Base-by-base conservation (phyloP, 1,140 invertebrate genomes). In the Drosophila pseudoobscura region DNA sequence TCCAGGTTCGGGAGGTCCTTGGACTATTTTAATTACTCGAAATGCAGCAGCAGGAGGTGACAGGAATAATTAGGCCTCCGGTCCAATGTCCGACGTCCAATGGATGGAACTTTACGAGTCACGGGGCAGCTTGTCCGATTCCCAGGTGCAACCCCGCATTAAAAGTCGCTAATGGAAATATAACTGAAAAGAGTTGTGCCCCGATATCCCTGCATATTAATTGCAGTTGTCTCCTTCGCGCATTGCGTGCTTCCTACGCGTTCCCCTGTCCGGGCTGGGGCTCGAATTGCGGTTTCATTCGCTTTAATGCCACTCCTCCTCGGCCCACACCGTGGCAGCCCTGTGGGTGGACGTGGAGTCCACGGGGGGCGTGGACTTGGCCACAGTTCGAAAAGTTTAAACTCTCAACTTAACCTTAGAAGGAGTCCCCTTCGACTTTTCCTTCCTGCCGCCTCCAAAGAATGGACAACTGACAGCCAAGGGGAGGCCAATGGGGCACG, bases 351-450 rank as follows among this genome's bases (percentile, higher is more conserved):
- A 5, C 24, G 3, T 26, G 24, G 24, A 26, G 24, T 26, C 24
- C 24, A 5, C 5, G 66, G 69, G 79, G 66, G 72, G 76, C 76
- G 72, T 80, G 47, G 54, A 44, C 57, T 24, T 39, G 20, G 70
- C 51, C 64, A 54, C 56, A 82, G 65, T 66, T 75, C 39, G 60
- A 80, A 63, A 87, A 84, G 80, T 89, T 89, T 89, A 84, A 89
- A 87, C 66, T 89, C 78, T 76, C 72, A 74, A 76, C 68, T 89
- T 89, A 82, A 84, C 85, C 85, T 85, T 78, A 31, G 3, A 31
- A 8, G 24, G 24, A 26, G 5, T 5, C 24, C 4, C 24, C 24
- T 26, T 26, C 43, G 58, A 22, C 15, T 49, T 24, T 45, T 47
- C 45, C 46, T 39, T 35, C 49, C 39, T 43, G 24, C 49, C 50